Percentiles rank a stretch among this genome's conserved stretches.
Conservation (phyloP, 2,797 vertebrate genomes). For the Gallinago stenura region DNA sequence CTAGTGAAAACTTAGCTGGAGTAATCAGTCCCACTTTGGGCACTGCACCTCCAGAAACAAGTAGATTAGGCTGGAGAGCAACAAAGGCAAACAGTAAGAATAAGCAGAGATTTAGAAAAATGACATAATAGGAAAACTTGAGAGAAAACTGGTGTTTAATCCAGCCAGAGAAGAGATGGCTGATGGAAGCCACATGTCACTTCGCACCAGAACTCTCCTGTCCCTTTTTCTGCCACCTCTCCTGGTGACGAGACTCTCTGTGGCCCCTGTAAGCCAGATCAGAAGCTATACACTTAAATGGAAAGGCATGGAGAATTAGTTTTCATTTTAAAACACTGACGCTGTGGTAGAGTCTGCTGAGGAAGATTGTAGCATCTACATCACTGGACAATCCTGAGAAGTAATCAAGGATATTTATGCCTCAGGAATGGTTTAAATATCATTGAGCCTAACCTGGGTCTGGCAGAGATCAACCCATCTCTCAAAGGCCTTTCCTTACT, state of each 20-base stretch:
- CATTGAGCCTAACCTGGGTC: background rate
- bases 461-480: background rate
- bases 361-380: background rate
- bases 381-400: background rate
- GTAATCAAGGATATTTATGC: background rate
- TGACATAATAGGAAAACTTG: background rate
- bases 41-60: background rate
- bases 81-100: background rate
- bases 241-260: rapidly evolving
- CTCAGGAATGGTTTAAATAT: background rate
- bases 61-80: background rate
- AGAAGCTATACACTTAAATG: background rate
- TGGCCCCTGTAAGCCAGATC: background rate
- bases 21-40: background rate
- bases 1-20: background rate
- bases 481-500: background rate
- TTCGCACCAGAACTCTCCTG: background rate
- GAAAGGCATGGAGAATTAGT: background rate
- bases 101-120: background rate
- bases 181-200: background rate
- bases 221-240: background rate
- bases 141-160: background rate
- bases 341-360: background rate
- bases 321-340: background rate
- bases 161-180: background rate